phyloP scores from a whole-genome alignment of 2,113 vertebrate species.

The Telmatochromis brichardi region DNA sequence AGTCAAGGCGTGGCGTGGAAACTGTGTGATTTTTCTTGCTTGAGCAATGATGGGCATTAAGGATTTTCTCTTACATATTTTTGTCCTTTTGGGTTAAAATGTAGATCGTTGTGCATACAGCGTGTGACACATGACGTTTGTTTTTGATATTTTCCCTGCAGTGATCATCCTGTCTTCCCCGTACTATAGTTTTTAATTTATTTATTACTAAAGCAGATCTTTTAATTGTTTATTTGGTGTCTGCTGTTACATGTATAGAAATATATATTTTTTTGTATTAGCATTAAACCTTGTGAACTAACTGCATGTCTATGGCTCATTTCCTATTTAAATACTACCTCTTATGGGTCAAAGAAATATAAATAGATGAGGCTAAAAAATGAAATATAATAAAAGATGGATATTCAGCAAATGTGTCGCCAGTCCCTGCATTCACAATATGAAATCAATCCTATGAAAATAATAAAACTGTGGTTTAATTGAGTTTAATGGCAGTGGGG shows the following conservation, averaged over 20 bases:
- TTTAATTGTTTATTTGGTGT: neutral
- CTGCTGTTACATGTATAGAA: neutral
- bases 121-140: neutral
- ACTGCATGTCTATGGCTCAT: neutral
- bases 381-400: neutral
- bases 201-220: neutral
- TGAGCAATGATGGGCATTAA: neutral
- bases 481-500: neutral
- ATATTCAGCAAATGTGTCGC: neutral
- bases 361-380: neutral
- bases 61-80: neutral
- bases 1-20: accelerated
- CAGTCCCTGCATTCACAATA: neutral
- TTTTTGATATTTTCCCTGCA: neutral
- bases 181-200: neutral
- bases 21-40: neutral
- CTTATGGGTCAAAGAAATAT: neutral
- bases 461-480: neutral
- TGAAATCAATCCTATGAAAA: neutral
- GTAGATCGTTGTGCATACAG: neutral
- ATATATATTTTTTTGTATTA: neutral
- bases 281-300: neutral
- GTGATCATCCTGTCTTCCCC: neutral
- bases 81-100: neutral
- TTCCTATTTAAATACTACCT: neutral